phyloP scores from a whole-genome alignment of 2,797 vertebrate species.

The Danionella dracula region DNA sequence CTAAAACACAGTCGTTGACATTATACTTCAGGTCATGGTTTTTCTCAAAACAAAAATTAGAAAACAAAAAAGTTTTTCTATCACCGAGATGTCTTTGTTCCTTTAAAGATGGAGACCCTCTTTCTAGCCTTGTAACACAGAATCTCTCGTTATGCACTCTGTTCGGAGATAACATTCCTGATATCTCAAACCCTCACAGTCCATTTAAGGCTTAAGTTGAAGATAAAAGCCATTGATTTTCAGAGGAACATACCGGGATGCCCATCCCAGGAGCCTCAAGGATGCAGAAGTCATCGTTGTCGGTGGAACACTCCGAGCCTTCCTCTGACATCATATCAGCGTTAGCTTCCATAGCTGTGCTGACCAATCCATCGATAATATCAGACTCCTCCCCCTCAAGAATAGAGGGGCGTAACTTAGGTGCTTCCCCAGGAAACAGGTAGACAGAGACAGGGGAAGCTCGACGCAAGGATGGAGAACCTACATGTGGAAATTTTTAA shows the following conservation, averaged over 20 bases:
- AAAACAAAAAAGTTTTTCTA: too few species aligned
- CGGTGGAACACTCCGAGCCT: slow-evolving; percentile 73
- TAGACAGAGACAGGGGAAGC: slow-evolving; percentile 83
- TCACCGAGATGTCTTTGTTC: too few species aligned
- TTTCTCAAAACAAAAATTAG: too few species aligned
- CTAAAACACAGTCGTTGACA: too few species aligned
- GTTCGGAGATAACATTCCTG: too few species aligned
- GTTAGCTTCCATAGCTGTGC: slow-evolving; percentile 61
- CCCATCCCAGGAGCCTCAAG: slow-evolving; percentile 88
- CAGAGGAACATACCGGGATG: slow-evolving; percentile 71
- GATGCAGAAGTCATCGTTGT: slow-evolving; percentile 92
- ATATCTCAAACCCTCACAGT: too few species aligned
- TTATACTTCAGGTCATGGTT: too few species aligned
- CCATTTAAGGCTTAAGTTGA: too few species aligned
- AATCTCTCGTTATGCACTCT: too few species aligned
- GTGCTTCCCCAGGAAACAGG: slow-evolving; percentile 82
- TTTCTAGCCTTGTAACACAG: too few species aligned
- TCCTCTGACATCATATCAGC: slow-evolving; percentile 69
- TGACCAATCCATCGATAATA: slow-evolving; percentile 56
- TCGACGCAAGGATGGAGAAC: slow-evolving; percentile 60
- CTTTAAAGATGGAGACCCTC: too few species aligned
- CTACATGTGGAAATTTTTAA: slow-evolving; percentile 47
- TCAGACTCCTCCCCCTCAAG: slow-evolving; percentile 56
- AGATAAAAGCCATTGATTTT: too few species aligned
- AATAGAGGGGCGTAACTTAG: slow-evolving; percentile 48